A percentile compares a stretch with the other conserved stretches of the same genome.
These are phyloP conservation scores for Buphagus erythrorhynchus DNA, from an alignment of 2,797 vertebrate species.

Conservation along the genomic window DNA sequence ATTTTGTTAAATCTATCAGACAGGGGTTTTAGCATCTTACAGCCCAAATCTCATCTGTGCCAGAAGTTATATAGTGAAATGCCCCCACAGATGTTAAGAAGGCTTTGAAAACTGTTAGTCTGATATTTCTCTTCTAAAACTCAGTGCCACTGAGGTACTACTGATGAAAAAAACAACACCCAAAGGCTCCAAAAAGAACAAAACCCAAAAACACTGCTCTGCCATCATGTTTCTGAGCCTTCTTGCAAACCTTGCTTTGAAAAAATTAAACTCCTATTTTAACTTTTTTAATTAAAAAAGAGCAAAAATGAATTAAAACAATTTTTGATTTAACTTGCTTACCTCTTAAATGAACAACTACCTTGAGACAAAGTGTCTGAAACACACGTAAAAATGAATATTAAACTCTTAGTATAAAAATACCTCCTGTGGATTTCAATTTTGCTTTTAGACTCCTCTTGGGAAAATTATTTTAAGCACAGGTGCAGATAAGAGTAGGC, in stretches of 20 bases:
- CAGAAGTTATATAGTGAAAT: not conserved
- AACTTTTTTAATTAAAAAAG: not conserved
- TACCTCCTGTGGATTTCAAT: slow-evolving; percentile 50
- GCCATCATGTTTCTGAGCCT: not conserved
- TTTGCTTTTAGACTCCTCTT: slow-evolving; percentile 32
- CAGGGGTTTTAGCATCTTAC: rapidly evolving
- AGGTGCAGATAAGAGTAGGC: slow-evolving; percentile 10
- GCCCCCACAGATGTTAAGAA: not conserved
- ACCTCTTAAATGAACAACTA: not conserved
- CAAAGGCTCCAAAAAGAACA: not conserved
- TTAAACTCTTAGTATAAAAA: slow-evolving; percentile 12
- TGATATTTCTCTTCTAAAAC: not conserved
- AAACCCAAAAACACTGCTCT: rapidly evolving
- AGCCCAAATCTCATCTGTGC: not conserved
- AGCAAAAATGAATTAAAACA: not conserved
- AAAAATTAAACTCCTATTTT: not conserved
- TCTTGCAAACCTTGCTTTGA: not conserved
- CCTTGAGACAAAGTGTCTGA: not conserved
- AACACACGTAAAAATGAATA: not conserved
- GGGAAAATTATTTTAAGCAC: slow-evolving; percentile 47
- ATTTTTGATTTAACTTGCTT: not conserved
- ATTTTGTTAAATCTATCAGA: not conserved
- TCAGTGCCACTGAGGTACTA: not conserved
- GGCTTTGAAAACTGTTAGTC: not conserved
- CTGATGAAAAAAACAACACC: not conserved